Percentiles rank a stretch among this genome's conserved stretches.
phyloP scores from a whole-genome alignment of 2,113 vertebrate species.

The Emydura subglobosa region DNA sequence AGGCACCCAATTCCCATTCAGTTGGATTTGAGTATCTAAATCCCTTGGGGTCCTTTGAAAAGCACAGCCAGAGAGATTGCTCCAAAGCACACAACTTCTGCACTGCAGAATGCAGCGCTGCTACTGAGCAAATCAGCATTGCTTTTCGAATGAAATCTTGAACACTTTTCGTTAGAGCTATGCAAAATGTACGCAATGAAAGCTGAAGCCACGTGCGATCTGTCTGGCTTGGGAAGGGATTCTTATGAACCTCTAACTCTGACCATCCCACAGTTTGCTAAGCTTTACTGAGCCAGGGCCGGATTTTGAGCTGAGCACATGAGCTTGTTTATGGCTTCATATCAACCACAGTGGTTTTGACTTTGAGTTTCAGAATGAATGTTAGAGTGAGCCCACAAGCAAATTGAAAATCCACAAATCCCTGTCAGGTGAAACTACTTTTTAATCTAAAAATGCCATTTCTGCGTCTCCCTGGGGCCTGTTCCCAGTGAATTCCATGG shows the following conservation, averaged over 20 bases:
- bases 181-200: accelerated
- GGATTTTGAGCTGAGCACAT: accelerated
- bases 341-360: background rate
- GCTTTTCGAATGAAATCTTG: background rate
- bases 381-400: background rate
- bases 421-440: accelerated
- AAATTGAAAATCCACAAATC: background rate
- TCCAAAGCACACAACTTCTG: background rate
- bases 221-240: background rate
- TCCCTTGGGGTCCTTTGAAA: too few relatives aligned
- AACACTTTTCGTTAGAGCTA: background rate
- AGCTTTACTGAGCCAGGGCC: accelerated
- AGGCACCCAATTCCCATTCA: background rate
- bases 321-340: background rate
- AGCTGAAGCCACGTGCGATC: background rate
- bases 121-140: accelerated
- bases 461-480: background rate
- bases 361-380: background rate
- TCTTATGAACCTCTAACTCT: background rate
- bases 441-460: background rate
- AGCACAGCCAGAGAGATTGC: background rate
- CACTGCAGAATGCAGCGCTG: background rate
- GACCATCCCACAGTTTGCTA: background rate
- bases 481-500: background rate
- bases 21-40: background rate